phyloP scores from a whole-genome alignment of 2,797 vertebrate genomes.

The Amniataba percoides region DNA sequence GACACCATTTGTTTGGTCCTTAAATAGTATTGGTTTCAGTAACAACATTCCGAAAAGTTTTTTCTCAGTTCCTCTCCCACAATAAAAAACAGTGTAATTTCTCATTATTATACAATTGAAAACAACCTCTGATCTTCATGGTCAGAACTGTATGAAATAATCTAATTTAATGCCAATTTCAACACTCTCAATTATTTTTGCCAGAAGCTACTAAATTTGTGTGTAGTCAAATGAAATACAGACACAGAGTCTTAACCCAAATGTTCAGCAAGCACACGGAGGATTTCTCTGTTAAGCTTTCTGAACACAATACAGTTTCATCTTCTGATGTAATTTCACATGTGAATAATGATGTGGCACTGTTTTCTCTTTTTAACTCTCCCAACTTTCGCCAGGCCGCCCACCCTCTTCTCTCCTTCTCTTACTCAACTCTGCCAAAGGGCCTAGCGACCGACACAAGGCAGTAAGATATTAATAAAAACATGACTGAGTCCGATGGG shows the following conservation, averaged over 20 bases:
- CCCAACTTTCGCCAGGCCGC: constrained; percentile 1
- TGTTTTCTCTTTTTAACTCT: constrained; percentile 21
- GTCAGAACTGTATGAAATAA: constrained; percentile 17
- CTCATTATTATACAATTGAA: background rate
- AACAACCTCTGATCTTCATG: background rate
- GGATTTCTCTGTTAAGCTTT: constrained; percentile 55
- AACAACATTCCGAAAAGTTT: background rate
- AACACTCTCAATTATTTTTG: background rate
- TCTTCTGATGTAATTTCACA: constrained; percentile 53
- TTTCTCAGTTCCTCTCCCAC: background rate
- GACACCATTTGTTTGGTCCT: background rate
- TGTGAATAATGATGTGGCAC: constrained; percentile 26
- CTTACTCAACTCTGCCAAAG: constrained; percentile 48
- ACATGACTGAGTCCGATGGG: constrained; percentile 74
- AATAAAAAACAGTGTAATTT: background rate
- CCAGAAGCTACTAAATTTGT: background rate
- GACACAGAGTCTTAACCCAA: constrained; percentile 47
- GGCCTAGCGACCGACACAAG: constrained; percentile 34
- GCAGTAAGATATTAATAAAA: constrained; percentile 78
- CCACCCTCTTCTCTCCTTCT: constrained; percentile 21
- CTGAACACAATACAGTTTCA: constrained; percentile 55
- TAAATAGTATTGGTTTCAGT: background rate
- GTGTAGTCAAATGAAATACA: constrained; percentile 27
- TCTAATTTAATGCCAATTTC: background rate
- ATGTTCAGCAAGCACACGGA: constrained; percentile 48